Evolutionary conservation across 1,140 invertebrate species (phyloP).

Genomic region (Nymphalis io): DNA sequence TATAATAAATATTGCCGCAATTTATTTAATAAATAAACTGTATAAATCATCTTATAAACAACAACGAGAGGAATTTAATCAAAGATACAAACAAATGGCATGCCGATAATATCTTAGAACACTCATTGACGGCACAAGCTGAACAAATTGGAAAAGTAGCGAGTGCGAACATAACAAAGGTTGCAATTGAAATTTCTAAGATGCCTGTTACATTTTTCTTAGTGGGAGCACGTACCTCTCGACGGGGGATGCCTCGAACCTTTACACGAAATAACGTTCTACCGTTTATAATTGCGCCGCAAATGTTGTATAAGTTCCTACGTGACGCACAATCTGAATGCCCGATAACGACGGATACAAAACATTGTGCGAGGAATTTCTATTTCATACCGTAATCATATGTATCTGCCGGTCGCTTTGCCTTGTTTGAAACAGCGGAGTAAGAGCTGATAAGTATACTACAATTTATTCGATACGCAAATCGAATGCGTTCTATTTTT

Average conservation of each 20-base stretch:
- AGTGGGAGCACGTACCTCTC: constrained; percentile 69
- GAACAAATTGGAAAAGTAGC: constrained; percentile 71
- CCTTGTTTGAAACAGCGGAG: constrained; percentile 32
- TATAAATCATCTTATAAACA: not conserved
- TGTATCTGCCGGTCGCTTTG: constrained; percentile 40
- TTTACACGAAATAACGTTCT: constrained; percentile 59
- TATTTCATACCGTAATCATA: constrained; percentile 43
- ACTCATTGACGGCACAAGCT: constrained; percentile 64
- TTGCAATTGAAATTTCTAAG: constrained; percentile 78
- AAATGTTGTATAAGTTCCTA: constrained; percentile 54
- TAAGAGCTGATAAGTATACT: constrained; percentile 35
- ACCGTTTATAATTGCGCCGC: constrained; percentile 66
- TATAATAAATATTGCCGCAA: too few species aligned
- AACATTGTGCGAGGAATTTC: constrained; percentile 39
- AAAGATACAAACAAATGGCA: constrained; percentile 61
- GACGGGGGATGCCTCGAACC: constrained; percentile 56
- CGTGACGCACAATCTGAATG: constrained; percentile 60
- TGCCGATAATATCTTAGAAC: constrained; percentile 69
- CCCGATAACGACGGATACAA: constrained; percentile 29
- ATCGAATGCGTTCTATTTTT: constrained; percentile 32
- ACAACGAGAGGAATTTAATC: constrained; percentile 72
- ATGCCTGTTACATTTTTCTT: constrained; percentile 76
- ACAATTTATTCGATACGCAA: constrained; percentile 36
- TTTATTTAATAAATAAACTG: not conserved
- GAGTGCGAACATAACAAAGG: constrained; percentile 67